Evolutionary conservation across 2,797 vertebrate species (phyloP).

Genomic region (Semotilus atromaculatus): DNA sequence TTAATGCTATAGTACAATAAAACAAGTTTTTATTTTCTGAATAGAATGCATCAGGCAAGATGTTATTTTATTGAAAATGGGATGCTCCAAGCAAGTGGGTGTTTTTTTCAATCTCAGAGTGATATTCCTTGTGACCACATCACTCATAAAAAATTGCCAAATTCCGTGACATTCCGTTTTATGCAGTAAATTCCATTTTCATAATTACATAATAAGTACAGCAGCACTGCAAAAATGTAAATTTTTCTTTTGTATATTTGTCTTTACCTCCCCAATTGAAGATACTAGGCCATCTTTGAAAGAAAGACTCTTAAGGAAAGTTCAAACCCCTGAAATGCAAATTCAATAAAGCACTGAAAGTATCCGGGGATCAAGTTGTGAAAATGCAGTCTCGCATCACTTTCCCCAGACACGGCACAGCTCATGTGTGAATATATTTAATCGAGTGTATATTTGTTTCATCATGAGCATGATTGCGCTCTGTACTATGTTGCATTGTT

Average conservation of each 20-base stretch:
- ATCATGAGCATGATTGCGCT: not conserved
- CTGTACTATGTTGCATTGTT: not conserved
- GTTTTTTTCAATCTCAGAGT: not conserved
- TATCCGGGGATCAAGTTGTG: constrained; percentile 3
- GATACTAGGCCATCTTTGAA: not conserved
- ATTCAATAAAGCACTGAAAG: constrained; percentile 35
- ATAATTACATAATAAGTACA: not conserved
- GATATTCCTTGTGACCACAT: not conserved
- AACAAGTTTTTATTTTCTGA: too few relatives aligned
- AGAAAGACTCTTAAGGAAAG: not conserved
- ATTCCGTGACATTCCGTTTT: not conserved
- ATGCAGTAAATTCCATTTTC: not conserved
- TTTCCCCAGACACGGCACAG: not conserved
- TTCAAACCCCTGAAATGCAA: constrained; percentile 9
- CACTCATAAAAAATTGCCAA: not conserved
- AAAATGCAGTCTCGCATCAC: not conserved
- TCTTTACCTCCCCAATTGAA: not conserved
- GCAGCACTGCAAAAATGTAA: not conserved
- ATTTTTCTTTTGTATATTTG: not conserved
- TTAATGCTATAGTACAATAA: too few relatives aligned
- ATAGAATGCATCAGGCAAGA: too few relatives aligned
- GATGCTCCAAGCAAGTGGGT: too few relatives aligned
- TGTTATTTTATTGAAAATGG: too few relatives aligned
- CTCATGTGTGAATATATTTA: constrained; percentile 17
- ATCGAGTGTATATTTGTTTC: not conserved